These are phyloP conservation scores for Ptycholaimellus sp. DNA, from an alignment of 2,888 invertebrate species.

Conservation along the genomic window DNA sequence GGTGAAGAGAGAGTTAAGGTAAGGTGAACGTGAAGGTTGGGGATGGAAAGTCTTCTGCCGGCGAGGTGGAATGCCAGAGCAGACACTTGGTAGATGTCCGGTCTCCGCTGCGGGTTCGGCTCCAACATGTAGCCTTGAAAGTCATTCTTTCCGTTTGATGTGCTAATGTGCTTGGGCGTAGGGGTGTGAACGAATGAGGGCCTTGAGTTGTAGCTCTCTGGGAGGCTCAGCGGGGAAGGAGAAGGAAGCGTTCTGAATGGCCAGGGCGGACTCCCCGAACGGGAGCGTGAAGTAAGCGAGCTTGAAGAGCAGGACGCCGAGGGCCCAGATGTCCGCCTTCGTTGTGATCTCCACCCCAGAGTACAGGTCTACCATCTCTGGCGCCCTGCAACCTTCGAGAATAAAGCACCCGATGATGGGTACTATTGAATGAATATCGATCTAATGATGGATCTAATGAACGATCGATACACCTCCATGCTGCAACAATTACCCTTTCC, in stretches of 20 bases:
- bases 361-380: slow-evolving; percentile 80
- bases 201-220: slow-evolving; percentile 45
- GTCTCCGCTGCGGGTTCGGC: slow-evolving; percentile 52
- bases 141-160: too few species aligned
- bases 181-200: slow-evolving; percentile 49
- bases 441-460: too few species aligned
- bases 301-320: slow-evolving; percentile 65
- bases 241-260: slow-evolving; percentile 66
- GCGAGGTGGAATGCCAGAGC: slow-evolving; percentile 28
- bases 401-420: too few species aligned
- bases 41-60: slow-evolving; percentile 27
- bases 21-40: slow-evolving; percentile 32
- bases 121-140: slow-evolving; percentile 51
- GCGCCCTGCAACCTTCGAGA: too few species aligned
- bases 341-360: slow-evolving; percentile 46
- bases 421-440: too few species aligned
- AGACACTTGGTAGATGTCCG: slow-evolving; percentile 44
- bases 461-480: too few species aligned
- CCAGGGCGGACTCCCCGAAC: slow-evolving; percentile 70
- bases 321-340: slow-evolving; percentile 33
- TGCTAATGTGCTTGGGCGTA: too few species aligned
- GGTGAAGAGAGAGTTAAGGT: too few species aligned
- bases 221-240: slow-evolving; percentile 49
- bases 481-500: too few species aligned
- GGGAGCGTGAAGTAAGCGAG: slow-evolving; percentile 66